phyloP scores from a whole-genome alignment of 2,888 invertebrate genomes.

The Rosalia funebris region DNA sequence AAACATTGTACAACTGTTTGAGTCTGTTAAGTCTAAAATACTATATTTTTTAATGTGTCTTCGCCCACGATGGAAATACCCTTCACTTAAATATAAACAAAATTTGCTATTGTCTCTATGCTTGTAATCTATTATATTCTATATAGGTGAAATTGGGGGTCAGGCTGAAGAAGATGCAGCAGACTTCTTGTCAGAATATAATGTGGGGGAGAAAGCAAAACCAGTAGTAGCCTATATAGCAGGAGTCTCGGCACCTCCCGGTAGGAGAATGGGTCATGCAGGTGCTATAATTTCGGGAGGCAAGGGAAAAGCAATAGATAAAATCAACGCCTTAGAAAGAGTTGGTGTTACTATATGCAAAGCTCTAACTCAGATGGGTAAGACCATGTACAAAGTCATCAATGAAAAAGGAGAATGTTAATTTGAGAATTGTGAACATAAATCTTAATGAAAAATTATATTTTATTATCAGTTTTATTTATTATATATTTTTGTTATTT shows the following conservation, averaged over 20 bases:
- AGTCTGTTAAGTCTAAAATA: too few species aligned
- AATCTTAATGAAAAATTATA: too few species aligned
- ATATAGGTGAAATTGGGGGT: conserved; percentile 82
- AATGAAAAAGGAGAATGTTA: conserved; percentile 5
- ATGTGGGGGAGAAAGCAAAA: conserved; percentile 84
- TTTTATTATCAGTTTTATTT: too few species aligned
- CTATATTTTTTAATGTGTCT: too few species aligned
- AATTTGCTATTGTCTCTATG: too few species aligned
- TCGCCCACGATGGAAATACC: too few species aligned
- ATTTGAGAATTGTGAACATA: too few species aligned
- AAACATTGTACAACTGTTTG: too few species aligned
- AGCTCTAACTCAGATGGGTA: conserved; percentile 47
- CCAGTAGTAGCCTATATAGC: conserved; percentile 99
- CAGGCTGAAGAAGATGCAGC: conserved; percentile 95
- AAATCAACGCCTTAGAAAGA: conserved; percentile 45
- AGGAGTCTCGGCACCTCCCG: conserved; percentile 96
- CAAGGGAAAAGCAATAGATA: conserved; percentile 72
- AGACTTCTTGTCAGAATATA: conserved; percentile 81
- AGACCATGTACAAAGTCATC: conserved; percentile 33
- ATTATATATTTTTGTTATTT: too few species aligned
- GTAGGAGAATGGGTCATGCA: conserved; percentile 98
- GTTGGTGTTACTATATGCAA: conserved; percentile 44
- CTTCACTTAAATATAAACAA: too few species aligned
- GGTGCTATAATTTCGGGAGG: conserved; percentile 96
- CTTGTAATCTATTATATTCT: too few species aligned